Base-by-base conservation (phyloP, 2,888 invertebrate genomes). In the Timema cristinae region DNA sequence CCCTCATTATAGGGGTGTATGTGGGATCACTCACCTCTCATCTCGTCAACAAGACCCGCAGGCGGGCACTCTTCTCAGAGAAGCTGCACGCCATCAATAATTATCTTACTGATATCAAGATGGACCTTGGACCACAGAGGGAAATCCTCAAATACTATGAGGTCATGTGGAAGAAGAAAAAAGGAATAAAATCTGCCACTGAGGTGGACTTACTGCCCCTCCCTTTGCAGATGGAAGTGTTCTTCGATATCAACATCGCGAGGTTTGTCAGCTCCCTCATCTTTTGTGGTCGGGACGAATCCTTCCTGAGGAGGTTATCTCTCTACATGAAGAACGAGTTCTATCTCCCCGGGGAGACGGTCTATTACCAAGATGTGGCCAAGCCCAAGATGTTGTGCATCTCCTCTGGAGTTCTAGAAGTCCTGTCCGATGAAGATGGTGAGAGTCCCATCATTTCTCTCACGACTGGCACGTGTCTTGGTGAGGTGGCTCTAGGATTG, bases 381-480 rank as follows among this genome's bases (percentile, higher is more conserved):
- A 86, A 86, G 79, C 83, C 83, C 76, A 81, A 82, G 78, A 86
- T 86, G 32, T 1, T 32, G 32, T 32, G 32, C 32, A 32, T 32
- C 32, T 32, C 32, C 32, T 32, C 32, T 32, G 32, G 32, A 32
- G 32, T 32, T 32, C 32, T 32, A 32, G 32, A 32, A 32, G 32
- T 32, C 32, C 32, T 86, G 0, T 85, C 86, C 0, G 85, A 86
- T 75, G 86, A 86, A 76, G 86, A 86, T 71, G 84, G 85, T 52
- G 85, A 86, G 76, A 86, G 85, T 71, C 85, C 86, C 0, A 82
- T 86, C 78, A 85, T 86, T 66, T 83, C 85, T 10, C 85, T 86
- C 70, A 81, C 81, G 73, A 80, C 81, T 73, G 86, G 85, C 73
- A 85, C 85, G n/a, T 56, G 69, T 85, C 85, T 83, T 50, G 86